These are phyloP conservation scores for Sipha flava DNA, from an alignment of 1,140 invertebrate genomes.

Conservation along the genomic window DNA sequence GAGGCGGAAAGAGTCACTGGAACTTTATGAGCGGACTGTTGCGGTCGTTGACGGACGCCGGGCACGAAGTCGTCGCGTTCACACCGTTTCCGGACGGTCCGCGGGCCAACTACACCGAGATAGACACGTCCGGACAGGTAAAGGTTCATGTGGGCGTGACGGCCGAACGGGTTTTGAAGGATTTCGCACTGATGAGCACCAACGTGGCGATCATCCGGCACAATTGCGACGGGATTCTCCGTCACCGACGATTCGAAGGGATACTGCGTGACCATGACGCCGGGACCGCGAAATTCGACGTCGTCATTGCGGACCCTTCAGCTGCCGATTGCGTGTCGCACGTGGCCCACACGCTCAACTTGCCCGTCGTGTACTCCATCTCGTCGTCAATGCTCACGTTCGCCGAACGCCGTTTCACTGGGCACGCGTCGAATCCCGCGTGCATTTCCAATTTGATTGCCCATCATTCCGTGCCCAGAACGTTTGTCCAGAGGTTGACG, in stretches of 20 bases:
- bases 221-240: background rate
- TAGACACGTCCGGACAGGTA: background rate
- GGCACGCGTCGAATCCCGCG: background rate
- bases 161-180: background rate
- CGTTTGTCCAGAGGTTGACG: background rate
- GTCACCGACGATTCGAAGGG: no score
- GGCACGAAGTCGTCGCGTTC: background rate
- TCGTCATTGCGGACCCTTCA: background rate
- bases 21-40: background rate
- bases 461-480: background rate
- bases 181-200: background rate
- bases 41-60: slow-evolving; percentile 30
- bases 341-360: background rate
- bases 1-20: background rate
- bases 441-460: background rate
- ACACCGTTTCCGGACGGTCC: slow-evolving; percentile 1
- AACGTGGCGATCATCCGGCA: fast-evolving
- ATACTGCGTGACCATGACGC: background rate
- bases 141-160: background rate
- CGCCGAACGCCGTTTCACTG: background rate
- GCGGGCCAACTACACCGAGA: background rate
- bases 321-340: background rate
- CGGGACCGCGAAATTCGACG: background rate
- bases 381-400: background rate
- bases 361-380: background rate